A percentile compares a stretch with the other conserved stretches of the same genome.
Evolutionary conservation across 2,888 invertebrate genomes (phyloP).

Genomic region (Seira ritae): DNA sequence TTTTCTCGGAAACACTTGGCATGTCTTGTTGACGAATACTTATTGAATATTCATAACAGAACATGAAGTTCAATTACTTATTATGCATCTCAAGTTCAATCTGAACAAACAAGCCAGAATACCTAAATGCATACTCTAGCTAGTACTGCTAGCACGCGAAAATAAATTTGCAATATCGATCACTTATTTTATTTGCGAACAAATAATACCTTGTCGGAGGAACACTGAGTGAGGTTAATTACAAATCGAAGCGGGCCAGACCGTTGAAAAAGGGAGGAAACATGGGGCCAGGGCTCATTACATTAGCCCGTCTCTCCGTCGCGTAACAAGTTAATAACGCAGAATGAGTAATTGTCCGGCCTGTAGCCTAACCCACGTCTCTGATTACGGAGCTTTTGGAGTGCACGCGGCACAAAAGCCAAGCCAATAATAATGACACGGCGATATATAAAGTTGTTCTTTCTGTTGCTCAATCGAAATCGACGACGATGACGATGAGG

Average conservation of each 20-base stretch:
- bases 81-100: background rate
- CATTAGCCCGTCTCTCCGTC: background rate
- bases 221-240: too few relatives aligned
- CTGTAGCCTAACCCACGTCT: background rate
- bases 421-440: background rate
- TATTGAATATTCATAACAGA: constrained; percentile 53
- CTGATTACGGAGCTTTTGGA: background rate
- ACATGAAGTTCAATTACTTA: background rate
- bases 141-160: too few relatives aligned
- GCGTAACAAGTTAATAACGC: background rate
- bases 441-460: background rate
- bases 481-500: background rate
- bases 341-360: background rate
- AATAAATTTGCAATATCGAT: too few relatives aligned
- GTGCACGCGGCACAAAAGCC: background rate
- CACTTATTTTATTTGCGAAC: too few relatives aligned
- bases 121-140: too few relatives aligned
- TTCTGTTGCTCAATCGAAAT: background rate
- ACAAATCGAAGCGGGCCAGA: too few relatives aligned
- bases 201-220: too few relatives aligned
- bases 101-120: too few relatives aligned
- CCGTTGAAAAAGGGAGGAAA: too few relatives aligned
- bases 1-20: background rate
- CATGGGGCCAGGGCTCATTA: too few relatives aligned
- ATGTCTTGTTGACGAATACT: constrained; percentile 38